Evolutionary conservation across 2,797 vertebrate genomes (phyloP), one percentile per base, ranked within the genome.

Genomic region (Sphaeramia orbicularis): DNA sequence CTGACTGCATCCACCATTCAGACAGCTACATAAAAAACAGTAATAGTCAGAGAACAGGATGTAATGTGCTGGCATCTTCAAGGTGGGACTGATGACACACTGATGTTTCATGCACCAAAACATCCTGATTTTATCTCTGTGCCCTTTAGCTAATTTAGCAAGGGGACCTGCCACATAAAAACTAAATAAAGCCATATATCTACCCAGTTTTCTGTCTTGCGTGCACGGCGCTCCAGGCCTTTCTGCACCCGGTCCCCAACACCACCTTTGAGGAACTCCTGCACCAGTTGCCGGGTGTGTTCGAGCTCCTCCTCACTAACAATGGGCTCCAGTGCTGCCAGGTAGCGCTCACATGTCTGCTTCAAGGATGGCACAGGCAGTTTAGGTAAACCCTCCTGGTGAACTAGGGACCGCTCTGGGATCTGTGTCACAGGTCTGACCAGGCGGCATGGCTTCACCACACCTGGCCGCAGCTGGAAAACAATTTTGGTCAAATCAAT

Each of bases 1-100:
- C 94, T 0, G 95, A 95, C 90, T 97, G 96, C 91, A 96, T 94
- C 98, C 98, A 99, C 97, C 98, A 99, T 42, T 99, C 98, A 1
- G 96, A 94, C 36, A 99, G 94, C 98, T 93, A 35, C 27, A 75
- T 0, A 38, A 54, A 67, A 12, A 71, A n/a, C 15, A 71, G 21
- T 56, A 69, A 37, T 0, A 52, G 37, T 54, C 27, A 84, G 30
- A 63, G 3, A 36, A 8, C 21, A 52, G 11, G 6, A 37, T 7
- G 10, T 8, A 13, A 45, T 10, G 49, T 11, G 6, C 15, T 10
- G 50, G 8, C 21, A 45, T 55, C 21, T 15, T 44, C n/a, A 19
- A 60, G n/a, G 45, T 43, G 27, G 12, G 21, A 4, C 43, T 50
- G 27, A 4, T 52, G 21, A 51, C 12, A 57, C 14, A 45, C 1